Conservation (phyloP, 2,888 invertebrate species). For the Oscheius sp. region DNA sequence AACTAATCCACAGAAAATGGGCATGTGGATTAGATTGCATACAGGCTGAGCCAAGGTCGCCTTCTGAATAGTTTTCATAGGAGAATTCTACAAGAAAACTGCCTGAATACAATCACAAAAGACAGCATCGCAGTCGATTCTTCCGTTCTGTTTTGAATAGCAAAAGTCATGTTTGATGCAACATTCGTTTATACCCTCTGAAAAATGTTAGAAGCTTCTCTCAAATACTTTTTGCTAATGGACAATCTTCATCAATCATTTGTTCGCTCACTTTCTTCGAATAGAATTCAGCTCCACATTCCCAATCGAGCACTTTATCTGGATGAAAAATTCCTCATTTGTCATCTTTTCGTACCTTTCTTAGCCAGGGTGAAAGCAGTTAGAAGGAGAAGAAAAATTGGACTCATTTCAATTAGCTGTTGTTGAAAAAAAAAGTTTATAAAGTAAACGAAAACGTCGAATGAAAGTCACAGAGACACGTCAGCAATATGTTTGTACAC, state of each 20-base stretch:
- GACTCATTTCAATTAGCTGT: neutral
- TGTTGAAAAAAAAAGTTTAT: neutral
- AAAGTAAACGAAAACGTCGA: neutral
- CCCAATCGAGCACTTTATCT: neutral
- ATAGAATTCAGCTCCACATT: constrained; percentile 11
- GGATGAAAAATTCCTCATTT: neutral
- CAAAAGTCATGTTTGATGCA: neutral
- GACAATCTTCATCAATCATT: neutral
- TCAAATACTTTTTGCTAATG: constrained; percentile 2
- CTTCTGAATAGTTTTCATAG: neutral
- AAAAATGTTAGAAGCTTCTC: neutral
- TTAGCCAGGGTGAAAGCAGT: neutral
- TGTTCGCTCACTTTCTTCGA: constrained; percentile 5
- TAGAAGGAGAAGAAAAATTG: neutral
- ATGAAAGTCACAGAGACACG: neutral
- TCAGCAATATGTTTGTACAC: neutral
- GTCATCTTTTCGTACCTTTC: neutral
- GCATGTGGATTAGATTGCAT: neutral
- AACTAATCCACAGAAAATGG: neutral
- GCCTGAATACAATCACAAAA: constrained; percentile 1
- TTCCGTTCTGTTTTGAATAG: neutral
- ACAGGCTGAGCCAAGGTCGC: neutral
- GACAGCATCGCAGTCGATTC: neutral
- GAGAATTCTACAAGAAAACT: neutral
- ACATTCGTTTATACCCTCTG: constrained; percentile 1